These are phyloP conservation scores for Conus canariensis DNA, from an alignment of 2,888 invertebrate species.

Conservation along the genomic window DNA sequence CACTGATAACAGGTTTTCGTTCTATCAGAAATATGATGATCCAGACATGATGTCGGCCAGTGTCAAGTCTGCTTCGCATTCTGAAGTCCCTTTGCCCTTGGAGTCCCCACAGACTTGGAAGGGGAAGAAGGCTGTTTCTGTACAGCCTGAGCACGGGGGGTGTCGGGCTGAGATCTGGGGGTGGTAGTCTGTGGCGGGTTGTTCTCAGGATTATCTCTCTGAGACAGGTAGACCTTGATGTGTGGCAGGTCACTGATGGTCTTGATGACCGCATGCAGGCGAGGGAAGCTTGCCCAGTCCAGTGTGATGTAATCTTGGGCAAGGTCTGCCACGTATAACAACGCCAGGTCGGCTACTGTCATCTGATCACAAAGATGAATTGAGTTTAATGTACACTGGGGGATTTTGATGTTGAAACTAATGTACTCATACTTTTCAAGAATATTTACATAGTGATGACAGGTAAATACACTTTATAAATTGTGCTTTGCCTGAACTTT, in stretches of 20 bases:
- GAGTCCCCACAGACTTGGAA: background rate
- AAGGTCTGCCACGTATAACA: slow-evolving; percentile 34
- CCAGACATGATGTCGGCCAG: no score
- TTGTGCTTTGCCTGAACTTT: no score
- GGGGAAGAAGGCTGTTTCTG: background rate
- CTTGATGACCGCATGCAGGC: slow-evolving; percentile 17
- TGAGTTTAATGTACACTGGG: no score
- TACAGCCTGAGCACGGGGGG: background rate
- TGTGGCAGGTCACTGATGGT: slow-evolving; percentile 19
- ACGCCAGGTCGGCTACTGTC: slow-evolving; percentile 36
- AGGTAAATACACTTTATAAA: no score
- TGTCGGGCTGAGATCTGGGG: background rate
- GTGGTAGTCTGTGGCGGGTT: background rate
- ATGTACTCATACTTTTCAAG: no score
- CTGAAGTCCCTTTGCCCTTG: background rate
- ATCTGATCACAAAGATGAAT: slow-evolving; percentile 22
- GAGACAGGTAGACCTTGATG: slow-evolving; percentile 18
- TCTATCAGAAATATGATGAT: no score
- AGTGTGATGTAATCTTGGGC: background rate
- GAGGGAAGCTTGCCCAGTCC: slow-evolving; percentile 28
- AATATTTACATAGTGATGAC: no score
- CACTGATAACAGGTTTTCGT: no score
- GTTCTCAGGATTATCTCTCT: background rate
- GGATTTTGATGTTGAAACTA: no score
- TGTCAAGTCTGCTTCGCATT: background rate